Base-by-base conservation (phyloP, 1,140 invertebrate species). In the Trialeurodes vaporariorum region DNA sequence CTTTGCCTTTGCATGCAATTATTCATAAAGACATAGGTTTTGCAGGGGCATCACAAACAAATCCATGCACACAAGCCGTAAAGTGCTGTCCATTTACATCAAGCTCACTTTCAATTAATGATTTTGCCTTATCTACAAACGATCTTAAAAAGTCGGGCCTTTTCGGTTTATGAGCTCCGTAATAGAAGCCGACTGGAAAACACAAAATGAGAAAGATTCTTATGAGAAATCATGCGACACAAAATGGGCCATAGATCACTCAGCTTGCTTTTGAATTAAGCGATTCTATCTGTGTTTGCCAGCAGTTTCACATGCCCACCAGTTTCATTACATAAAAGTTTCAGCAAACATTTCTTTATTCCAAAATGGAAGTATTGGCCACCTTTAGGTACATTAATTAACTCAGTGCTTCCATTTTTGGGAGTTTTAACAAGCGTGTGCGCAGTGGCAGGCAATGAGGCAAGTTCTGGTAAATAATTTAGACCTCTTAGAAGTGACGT, bases 41-140 rank as follows among this genome's bases (percentile, higher is more conserved):
- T 27, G 72, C 74, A 27, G 73, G 74, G 0, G 71, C 68, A 69
- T 76, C 75, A 67, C 71, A 71, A 65, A 69, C 66, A 61, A 75
- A 68, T 23, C 68, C 65, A 65, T 58, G 62, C 27, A 71, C 63
- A n/a, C n/a, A n/a, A n/a, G n/a, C n/a, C n/a, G n/a, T n/a, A 59
- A 24, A 26, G 25, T 72, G 66, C 61, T 58, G 58, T 60, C 49
- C 59, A 66, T 65, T 9, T n/a, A n/a, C n/a, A 26, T 21, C 27
- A 69, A 69, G 58, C 23, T 62, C 73, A 25, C 70, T 59, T 24
- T 27, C 60, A 21, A 63, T 63, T 23, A 75, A 63, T 23, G 40
- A 23, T 27, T 23, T 40, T 5, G 67, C 64, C 65, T 75, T 71
- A 23, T 49, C 26, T 22, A 73, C 59, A 69, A 74, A 75, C n/a